Conservation (phyloP, 1,140 invertebrate genomes). For the Aphelenchoides fujianensis region DNA sequence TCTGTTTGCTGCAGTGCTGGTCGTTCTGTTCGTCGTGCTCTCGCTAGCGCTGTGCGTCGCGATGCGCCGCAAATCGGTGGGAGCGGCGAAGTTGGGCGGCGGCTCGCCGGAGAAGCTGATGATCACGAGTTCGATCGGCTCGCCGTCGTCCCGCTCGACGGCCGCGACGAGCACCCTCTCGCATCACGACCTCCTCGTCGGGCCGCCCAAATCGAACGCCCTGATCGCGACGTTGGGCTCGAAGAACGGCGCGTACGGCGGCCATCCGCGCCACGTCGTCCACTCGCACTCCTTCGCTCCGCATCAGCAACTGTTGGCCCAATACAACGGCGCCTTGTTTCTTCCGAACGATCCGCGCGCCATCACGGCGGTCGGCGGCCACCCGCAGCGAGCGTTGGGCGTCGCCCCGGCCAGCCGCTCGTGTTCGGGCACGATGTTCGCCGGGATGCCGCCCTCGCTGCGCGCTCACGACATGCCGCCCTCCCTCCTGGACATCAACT, state of each 20-base stretch:
- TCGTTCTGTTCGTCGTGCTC: constrained; percentile 1
- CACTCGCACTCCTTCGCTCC: constrained; percentile 12
- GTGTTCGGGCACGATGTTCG: constrained; percentile 24
- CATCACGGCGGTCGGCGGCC: too few species aligned
- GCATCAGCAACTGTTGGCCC: not conserved
- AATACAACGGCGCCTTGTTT: constrained; percentile 19
- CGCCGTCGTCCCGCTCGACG: constrained; percentile 12
- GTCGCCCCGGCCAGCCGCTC: constrained; percentile 12
- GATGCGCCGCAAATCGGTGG: not conserved
- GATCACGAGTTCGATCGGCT: constrained; percentile 10
- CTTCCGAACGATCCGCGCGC: not conserved
- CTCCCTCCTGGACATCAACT: constrained; percentile 39
- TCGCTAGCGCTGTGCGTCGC: not conserved
- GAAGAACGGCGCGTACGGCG: not conserved
- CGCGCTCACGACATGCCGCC: too few species aligned
- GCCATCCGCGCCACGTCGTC: constrained; percentile 10
- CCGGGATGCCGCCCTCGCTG: constrained; percentile 23
- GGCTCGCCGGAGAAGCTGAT: not conserved
- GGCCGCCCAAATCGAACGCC: not conserved
- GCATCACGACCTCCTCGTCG: not conserved
- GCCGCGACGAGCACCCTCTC: constrained; percentile 2
- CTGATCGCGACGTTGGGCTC: constrained; percentile 4
- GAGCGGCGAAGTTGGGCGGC: not conserved
- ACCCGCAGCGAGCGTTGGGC: not conserved
- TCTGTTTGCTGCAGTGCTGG: not conserved